Percentiles rank a stretch among this genome's conserved stretches.
phyloP scores from a whole-genome alignment of 2,888 invertebrate genomes.

The Dastarcus helophoroides region DNA sequence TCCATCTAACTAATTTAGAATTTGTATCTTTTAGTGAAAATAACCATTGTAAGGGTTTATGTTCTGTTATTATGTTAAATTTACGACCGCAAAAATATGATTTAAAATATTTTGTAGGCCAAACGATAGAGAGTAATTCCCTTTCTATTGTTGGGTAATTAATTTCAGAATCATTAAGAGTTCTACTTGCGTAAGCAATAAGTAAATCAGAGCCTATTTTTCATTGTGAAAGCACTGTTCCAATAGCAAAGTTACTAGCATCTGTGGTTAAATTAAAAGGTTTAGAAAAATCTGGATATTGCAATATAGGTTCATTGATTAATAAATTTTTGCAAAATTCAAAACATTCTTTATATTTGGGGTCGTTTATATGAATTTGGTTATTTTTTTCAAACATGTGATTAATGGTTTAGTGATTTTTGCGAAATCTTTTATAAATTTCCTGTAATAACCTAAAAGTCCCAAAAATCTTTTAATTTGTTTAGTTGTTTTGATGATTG shows the following conservation, averaged over 20 bases:
- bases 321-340: neutral
- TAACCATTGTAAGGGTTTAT: constrained; percentile 2
- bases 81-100: neutral
- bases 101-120: neutral
- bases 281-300: constrained; percentile 1
- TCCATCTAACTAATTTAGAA: neutral
- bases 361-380: too few species aligned
- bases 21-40: constrained; percentile 1
- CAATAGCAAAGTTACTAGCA: constrained; percentile 7
- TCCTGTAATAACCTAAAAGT: constrained; percentile 16
- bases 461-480: constrained; percentile 4
- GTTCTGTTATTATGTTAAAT: neutral
- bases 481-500: constrained; percentile 11
- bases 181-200: constrained; percentile 14
- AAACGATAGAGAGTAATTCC: too few species aligned
- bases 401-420: too few species aligned
- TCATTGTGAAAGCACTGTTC: constrained; percentile 13
- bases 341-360: too few species aligned
- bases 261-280: constrained; percentile 9
- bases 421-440: constrained; percentile 6
- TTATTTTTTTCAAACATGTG: too few species aligned
- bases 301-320: neutral
- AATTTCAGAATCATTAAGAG: too few species aligned
- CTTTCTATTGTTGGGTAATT: too few species aligned
- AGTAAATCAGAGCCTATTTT: constrained; percentile 11